A percentile compares a stretch with the other conserved stretches of the same genome.
These are phyloP conservation scores for Drosophila helvetica DNA, from an alignment of 2,888 invertebrate genomes.

Conservation along the genomic window DNA sequence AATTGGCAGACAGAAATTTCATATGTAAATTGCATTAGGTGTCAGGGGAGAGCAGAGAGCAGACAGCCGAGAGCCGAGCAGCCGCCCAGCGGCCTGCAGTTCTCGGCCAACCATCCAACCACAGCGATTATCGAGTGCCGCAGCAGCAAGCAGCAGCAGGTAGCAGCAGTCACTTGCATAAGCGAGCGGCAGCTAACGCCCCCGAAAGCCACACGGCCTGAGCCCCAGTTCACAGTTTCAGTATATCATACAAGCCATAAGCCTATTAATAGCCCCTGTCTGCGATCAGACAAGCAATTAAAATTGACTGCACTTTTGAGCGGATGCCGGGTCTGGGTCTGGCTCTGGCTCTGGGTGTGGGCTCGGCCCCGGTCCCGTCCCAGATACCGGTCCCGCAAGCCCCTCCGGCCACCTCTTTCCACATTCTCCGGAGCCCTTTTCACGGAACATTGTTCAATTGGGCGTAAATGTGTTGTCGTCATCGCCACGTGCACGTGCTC, in stretches of 20 bases:
- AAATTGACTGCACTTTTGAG: conserved; percentile 76
- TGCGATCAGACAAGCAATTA: conserved; percentile 77
- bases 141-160: conserved; percentile 25
- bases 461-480: conserved; percentile 60
- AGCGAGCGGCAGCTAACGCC: conserved; percentile 50
- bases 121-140: conserved; percentile 66
- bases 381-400: neutral
- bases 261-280: conserved; percentile 76
- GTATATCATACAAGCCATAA: conserved; percentile 74
- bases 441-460: conserved; percentile 62
- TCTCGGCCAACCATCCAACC: conserved; percentile 54
- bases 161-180: conserved; percentile 35
- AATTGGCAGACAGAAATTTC: conserved; percentile 63
- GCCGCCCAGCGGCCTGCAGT: neutral
- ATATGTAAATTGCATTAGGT: conserved; percentile 69
- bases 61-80: too few relatives aligned
- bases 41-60: conserved; percentile 17
- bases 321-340: conserved; percentile 26
- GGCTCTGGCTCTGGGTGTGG: neutral
- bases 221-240: conserved; percentile 37
- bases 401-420: neutral
- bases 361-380: too few relatives aligned
- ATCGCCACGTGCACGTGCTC: conserved; percentile 52
- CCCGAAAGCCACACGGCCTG: conserved; percentile 55
- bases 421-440: neutral